Evolutionary conservation across 2,113 vertebrate genomes (phyloP).

Genomic region (Anser brachyrhynchus): DNA sequence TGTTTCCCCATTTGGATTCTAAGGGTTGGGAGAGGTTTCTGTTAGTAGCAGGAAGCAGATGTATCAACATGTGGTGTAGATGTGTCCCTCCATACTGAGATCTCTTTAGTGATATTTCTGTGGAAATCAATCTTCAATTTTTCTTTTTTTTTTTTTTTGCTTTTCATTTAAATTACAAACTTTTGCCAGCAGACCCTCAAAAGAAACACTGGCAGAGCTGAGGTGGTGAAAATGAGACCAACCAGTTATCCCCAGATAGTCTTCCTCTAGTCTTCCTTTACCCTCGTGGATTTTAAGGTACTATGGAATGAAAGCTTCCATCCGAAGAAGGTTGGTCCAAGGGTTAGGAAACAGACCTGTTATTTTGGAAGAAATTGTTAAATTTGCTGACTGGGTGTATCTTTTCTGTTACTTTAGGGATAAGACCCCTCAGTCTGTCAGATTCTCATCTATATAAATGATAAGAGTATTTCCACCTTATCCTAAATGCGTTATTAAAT

Average conservation of each 20-base stretch:
- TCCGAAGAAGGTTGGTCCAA: neutral
- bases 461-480: slow-evolving; percentile 34
- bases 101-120: neutral
- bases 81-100: neutral
- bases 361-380: neutral
- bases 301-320: neutral
- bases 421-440: slow-evolving; percentile 12
- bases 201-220: neutral
- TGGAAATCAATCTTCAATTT: neutral
- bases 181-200: neutral
- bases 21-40: neutral
- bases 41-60: neutral
- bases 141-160: neutral
- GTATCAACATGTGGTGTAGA: neutral
- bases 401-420: neutral
- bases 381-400: neutral
- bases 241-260: neutral
- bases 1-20: neutral
- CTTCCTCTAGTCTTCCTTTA: neutral
- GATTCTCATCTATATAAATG: slow-evolving; percentile 23
- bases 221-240: neutral
- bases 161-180: neutral
- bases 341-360: neutral
- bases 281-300: neutral
- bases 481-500: slow-evolving; percentile 3